phyloP scores from a whole-genome alignment of 2,797 vertebrate species.

The Anas flavirostris region DNA sequence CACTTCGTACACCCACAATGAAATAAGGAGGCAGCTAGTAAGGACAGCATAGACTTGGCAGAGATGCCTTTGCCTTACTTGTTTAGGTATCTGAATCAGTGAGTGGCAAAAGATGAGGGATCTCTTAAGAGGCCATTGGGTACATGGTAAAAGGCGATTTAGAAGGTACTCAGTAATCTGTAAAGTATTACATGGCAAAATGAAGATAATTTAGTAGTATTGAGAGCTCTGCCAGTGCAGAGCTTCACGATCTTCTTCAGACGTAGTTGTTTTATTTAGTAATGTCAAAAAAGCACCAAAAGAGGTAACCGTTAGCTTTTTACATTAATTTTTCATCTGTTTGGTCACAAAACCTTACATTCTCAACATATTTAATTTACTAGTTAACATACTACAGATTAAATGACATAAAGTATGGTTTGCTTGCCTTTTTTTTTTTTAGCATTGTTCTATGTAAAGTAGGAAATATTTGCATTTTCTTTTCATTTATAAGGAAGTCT shows the following conservation, averaged over 20 bases:
- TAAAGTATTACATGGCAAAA: background rate
- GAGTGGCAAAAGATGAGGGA: background rate
- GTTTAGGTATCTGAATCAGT: background rate
- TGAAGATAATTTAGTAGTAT: background rate
- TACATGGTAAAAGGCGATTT: background rate
- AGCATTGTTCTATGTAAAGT: background rate
- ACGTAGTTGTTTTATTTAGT: background rate
- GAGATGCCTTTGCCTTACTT: background rate
- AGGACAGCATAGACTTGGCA: background rate
- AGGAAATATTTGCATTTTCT: slow-evolving; percentile 63
- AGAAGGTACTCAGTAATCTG: background rate
- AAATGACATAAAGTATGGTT: background rate
- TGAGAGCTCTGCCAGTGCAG: background rate
- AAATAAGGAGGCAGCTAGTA: background rate
- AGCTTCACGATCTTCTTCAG: background rate
- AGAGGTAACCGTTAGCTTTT: background rate
- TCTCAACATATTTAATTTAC: background rate
- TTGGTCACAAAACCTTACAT: background rate
- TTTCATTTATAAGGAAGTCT: slow-evolving; percentile 19
- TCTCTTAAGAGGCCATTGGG: background rate
- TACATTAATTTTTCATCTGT: background rate
- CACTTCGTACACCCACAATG: background rate
- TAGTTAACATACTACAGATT: background rate
- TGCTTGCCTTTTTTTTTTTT: background rate
- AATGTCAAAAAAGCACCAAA: background rate